Percentiles rank a stretch among this genome's conserved stretches.
Conservation (phyloP, 2,113 vertebrate species). For the Zapornia atra region DNA sequence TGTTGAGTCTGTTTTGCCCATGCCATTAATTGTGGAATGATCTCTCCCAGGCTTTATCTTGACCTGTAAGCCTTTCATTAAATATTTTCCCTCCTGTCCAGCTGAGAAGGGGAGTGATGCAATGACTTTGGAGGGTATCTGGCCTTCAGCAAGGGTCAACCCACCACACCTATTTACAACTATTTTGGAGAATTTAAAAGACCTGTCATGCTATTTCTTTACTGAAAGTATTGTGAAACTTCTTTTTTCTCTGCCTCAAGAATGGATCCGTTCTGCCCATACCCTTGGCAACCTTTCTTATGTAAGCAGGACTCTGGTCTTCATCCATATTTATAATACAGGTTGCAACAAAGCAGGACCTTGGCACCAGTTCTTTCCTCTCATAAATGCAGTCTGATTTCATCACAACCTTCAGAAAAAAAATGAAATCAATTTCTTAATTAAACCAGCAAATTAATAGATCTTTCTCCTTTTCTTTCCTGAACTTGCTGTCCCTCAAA, state of each 20-base stretch:
- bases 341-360: neutral
- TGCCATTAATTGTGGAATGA: too few relatives aligned
- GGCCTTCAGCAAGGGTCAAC: too few relatives aligned
- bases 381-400: neutral
- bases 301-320: neutral
- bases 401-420: neutral
- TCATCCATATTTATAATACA: neutral
- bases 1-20: too few relatives aligned
- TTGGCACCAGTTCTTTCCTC: neutral
- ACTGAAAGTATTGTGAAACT: neutral
- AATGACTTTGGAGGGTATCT: too few relatives aligned
- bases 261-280: neutral
- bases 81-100: too few relatives aligned
- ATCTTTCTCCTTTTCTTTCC: neutral
- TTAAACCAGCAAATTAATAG: neutral
- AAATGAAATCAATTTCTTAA: neutral
- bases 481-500: neutral
- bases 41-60: too few relatives aligned
- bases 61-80: too few relatives aligned
- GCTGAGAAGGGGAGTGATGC: too few relatives aligned
- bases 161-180: neutral
- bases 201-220: neutral
- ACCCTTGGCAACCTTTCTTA: neutral
- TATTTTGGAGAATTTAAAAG: neutral
- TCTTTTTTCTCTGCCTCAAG: neutral